Evolutionary conservation across 2,797 vertebrate genomes (phyloP), one percentile per base, ranked within the genome.

Genomic region (Gastrophryne carolinensis): DNA sequence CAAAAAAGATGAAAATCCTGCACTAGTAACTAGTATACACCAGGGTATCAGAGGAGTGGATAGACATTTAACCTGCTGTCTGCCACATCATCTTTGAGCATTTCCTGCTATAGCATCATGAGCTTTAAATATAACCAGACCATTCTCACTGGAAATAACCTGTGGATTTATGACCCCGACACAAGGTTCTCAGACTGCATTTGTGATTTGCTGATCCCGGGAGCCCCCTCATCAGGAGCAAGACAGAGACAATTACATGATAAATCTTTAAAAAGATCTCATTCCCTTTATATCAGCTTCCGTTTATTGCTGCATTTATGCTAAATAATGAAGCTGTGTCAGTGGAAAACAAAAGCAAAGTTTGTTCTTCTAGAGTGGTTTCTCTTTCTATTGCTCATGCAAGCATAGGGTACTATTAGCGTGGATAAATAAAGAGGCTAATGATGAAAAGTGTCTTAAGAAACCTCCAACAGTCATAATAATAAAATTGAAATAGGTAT

Each of bases 161-260:
- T 29, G 49, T 15, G 71, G 52, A 66, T 74, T 74, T 74, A 74
- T 58, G 52, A 58, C 27, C 37, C 19, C 21, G 11, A 24, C 10
- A 32, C 50, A 19, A 73, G 49, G 41, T 56, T 56, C 49, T 53
- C 39, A 11, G 30, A 32, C 53, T 24, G 29, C 35, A 74, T 74
- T 57, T 67, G 44, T 39, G 39, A 61, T 60, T 75, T 75, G 63
- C 54, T 75, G 63, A 60, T 60, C 73, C 47, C 39, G 3, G 24
- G 29, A 75, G 73, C 41, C 30, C 64, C 41, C 39, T 75, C 53
- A 75, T 39, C 64, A 60, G 4, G 30, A 75, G 53, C 11, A 61
- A 75, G 73, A 60, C 63, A 67, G 37, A 58, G 44, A 5, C 44
- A 67, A 75, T 75, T 75, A 61, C 53, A 52, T 49, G 5, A 75